A percentile compares a stretch with the other conserved stretches of the same genome.
Conservation (phyloP, 1,140 invertebrate genomes). For the Holotrichia oblita region DNA sequence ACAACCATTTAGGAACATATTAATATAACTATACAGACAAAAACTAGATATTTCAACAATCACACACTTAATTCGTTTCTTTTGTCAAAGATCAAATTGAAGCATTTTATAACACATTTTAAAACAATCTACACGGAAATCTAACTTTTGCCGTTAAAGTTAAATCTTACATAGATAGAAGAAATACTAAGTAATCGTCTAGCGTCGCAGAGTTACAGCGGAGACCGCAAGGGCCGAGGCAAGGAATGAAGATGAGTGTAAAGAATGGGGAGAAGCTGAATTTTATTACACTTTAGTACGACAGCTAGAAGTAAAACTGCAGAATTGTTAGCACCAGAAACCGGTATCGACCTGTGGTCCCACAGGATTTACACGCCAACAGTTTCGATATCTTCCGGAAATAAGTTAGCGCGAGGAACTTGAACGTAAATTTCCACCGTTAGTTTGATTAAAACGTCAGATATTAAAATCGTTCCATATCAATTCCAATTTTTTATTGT, state of each 20-base stretch:
- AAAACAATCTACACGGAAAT: not conserved
- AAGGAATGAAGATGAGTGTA: conserved; percentile 21
- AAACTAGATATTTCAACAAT: too few relatives aligned
- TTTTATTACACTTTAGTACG: conserved; percentile 61
- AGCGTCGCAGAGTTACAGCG: not conserved
- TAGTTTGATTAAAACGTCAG: conserved; percentile 41
- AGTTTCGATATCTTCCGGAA: conserved; percentile 58
- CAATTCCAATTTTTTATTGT: not conserved
- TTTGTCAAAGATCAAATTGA: too few relatives aligned
- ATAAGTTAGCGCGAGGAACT: conserved; percentile 54
- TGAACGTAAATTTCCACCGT: conserved; percentile 48
- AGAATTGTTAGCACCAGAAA: conserved; percentile 60
- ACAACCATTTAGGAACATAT: too few relatives aligned
- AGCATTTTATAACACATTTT: not conserved
- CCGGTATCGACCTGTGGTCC: conserved; percentile 57
- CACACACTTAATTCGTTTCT: too few relatives aligned
- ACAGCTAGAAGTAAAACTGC: conserved; percentile 61
- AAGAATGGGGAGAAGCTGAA: conserved; percentile 50
- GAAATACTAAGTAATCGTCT: not conserved
- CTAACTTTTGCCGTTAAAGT: not conserved
- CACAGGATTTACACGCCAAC: conserved; percentile 58
- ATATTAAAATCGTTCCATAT: conserved; percentile 27
- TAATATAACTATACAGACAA: too few relatives aligned
- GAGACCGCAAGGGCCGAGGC: not conserved
- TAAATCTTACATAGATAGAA: not conserved